Evolutionary conservation across 2,797 vertebrate species (phyloP), one percentile per base, ranked within the genome.

Genomic region (Vireo griseus): DNA sequence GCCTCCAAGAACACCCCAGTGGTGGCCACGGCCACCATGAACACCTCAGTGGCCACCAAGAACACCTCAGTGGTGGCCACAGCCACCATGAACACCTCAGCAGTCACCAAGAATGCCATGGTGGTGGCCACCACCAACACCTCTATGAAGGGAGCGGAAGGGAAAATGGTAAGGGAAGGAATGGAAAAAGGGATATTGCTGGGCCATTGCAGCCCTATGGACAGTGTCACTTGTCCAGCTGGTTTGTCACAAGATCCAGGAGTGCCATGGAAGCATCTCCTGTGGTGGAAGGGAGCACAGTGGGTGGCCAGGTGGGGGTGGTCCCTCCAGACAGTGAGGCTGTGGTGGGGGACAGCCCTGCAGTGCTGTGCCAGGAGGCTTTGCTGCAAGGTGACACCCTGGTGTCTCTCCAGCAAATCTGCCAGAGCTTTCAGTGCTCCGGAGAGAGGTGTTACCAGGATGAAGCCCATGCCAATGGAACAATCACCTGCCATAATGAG

Each of bases 371-470:
- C 0, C 0, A 45, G 76, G 68, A 33, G 37, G 26, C 28, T 72
- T 33, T 10, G 19, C 51, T 40, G 52, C 9, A 5, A 0, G 3
- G 45, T 68, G 83, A 84, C 39, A 9, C 15, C 21, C 29, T 4
- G 22, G 8, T 24, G 29, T 61, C 39, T 18, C 54, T 14, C 5
- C 88, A 97, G 96, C 79, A 89, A 39, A 86, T 42, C 42, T 86
- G 94, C 88, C 95, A 94, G 63, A 92, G 92, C 68, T 97, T 95
- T 6, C 95, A 80, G 79, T 95, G 96, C 79, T 91, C 59, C 0
- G 21, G 91, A n/a, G 88, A 96, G 48, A 73, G 73, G 21, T 94
- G 95, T 22, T 96, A 93, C 73, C 69, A 96, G 90, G 63, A 94
- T 1, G 79, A 25, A 55, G 63, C 57, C 45, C 69, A 39, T 0